phyloP scores from a whole-genome alignment of 2,888 invertebrate genomes.

The Oscheius myriophilus region DNA sequence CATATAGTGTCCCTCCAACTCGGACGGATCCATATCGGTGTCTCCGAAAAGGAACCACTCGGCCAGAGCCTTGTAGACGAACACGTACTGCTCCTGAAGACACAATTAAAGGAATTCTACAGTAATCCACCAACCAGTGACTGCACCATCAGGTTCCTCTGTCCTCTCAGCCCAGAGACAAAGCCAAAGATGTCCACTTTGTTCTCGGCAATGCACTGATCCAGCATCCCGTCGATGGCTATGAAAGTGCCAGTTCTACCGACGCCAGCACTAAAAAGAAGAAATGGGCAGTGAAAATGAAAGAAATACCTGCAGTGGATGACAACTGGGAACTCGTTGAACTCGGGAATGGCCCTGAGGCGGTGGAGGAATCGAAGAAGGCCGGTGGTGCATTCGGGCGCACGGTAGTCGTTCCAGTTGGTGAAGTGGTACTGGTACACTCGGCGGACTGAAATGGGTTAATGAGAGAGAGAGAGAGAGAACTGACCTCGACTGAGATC shows the following conservation, averaged over 20 bases:
- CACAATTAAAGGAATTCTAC: background rate
- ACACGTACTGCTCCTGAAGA: slow-evolving; percentile 90
- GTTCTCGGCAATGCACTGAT: slow-evolving; percentile 85
- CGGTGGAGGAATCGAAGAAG: slow-evolving; percentile 54
- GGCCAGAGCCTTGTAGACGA: slow-evolving; percentile 90
- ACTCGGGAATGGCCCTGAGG: slow-evolving; percentile 73
- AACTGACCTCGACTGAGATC: background rate
- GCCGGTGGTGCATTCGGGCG: slow-evolving; percentile 91
- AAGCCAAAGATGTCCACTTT: slow-evolving; percentile 85
- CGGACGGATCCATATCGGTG: slow-evolving; percentile 78
- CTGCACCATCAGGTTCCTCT: slow-evolving; percentile 92
- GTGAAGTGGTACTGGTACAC: slow-evolving; percentile 92
- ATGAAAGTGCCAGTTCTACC: slow-evolving; percentile 93
- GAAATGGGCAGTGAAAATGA: background rate
- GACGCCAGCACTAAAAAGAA: slow-evolving; percentile 82
- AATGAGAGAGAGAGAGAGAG: background rate
- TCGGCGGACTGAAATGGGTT: slow-evolving; percentile 73
- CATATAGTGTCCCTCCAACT: slow-evolving; percentile 42
- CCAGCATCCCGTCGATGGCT: slow-evolving; percentile 87
- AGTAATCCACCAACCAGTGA: slow-evolving; percentile 77
- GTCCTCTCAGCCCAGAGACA: slow-evolving; percentile 86
- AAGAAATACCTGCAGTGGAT: slow-evolving; percentile 83
- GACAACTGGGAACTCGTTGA: slow-evolving; percentile 62
- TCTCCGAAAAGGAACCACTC: slow-evolving; percentile 91
- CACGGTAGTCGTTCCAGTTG: slow-evolving; percentile 94